Percentiles rank a stretch among this genome's conserved stretches.
Evolutionary conservation across 2,888 invertebrate species (phyloP).

Genomic region (Neelides folsomi): DNA sequence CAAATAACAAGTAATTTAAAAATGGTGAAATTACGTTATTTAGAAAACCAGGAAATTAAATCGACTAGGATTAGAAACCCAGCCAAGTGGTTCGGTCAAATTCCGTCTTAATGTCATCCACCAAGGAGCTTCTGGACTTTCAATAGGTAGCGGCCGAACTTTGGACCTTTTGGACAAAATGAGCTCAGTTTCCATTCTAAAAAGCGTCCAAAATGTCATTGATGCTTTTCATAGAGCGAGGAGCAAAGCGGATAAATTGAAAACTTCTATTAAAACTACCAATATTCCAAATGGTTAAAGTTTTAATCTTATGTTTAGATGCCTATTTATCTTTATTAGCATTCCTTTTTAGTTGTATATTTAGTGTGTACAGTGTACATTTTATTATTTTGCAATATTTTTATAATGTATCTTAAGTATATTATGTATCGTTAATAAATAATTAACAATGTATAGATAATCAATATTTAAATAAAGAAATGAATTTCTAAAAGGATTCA

Average conservation of each 20-base stretch:
- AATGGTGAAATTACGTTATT: neutral
- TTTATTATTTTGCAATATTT: too few species aligned
- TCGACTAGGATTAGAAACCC: conserved; percentile 25
- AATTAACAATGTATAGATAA: too few species aligned
- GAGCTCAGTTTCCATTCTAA: conserved; percentile 29
- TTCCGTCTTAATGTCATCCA: conserved; percentile 23
- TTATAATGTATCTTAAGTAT: too few species aligned
- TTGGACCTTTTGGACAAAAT: conserved; percentile 27
- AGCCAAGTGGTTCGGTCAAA: conserved; percentile 22
- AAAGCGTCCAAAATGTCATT: conserved; percentile 31
- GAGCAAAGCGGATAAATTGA: conserved; percentile 20
- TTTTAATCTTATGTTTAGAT: too few species aligned
- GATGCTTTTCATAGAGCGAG: conserved; percentile 30
- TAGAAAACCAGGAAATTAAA: conserved; percentile 23
- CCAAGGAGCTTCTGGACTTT: conserved; percentile 11
- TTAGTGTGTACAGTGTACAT: too few species aligned
- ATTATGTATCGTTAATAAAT: too few species aligned
- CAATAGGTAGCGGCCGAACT: conserved; percentile 10
- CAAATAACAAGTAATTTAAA: too few species aligned
- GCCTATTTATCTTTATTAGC: too few species aligned
- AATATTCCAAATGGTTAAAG: too few species aligned
- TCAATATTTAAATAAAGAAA: too few species aligned
- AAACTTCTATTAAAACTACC: neutral
- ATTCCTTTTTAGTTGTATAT: too few species aligned
- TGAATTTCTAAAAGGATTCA: too few species aligned